These are phyloP conservation scores for Rhyzopertha dominica DNA, from an alignment of 1,140 invertebrate genomes.

Conservation along the genomic window DNA sequence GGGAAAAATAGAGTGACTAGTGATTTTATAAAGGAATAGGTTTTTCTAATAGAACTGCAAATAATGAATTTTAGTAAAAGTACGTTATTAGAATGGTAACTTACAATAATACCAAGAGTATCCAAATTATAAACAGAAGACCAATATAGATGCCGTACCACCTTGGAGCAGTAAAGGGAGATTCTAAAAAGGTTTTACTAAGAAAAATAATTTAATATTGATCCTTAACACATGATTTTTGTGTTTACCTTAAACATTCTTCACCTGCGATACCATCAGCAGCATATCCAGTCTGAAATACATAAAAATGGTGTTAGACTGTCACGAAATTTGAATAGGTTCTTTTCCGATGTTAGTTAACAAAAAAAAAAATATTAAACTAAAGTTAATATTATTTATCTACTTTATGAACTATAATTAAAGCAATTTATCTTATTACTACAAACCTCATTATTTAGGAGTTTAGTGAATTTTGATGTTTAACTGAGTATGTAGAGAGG, in stretches of 20 bases:
- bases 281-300: slow-evolving; percentile 42
- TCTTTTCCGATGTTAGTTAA: too few species aligned
- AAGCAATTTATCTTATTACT: too few species aligned
- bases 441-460: too few species aligned
- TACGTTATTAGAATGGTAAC: slow-evolving; percentile 18
- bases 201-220: slow-evolving; percentile 34
- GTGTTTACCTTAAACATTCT: slow-evolving; percentile 50
- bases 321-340: too few species aligned
- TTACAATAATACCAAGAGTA: slow-evolving; percentile 48
- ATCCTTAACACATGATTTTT: background rate
- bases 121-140: slow-evolving; percentile 49
- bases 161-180: slow-evolving; percentile 46
- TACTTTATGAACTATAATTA: too few species aligned
- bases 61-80: slow-evolving; percentile 4
- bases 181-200: slow-evolving; percentile 48
- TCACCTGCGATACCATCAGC: slow-evolving; percentile 41
- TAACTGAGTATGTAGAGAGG: too few species aligned
- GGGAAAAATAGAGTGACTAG: slow-evolving; percentile 41
- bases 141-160: slow-evolving; percentile 49
- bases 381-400: too few species aligned
- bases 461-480: too few species aligned
- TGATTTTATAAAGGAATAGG: slow-evolving; percentile 46
- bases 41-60: slow-evolving; percentile 47
- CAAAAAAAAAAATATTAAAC: too few species aligned
- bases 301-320: too few species aligned